phyloP scores from a whole-genome alignment of 2,888 invertebrate species.

The Lasioglossum malachurum region DNA sequence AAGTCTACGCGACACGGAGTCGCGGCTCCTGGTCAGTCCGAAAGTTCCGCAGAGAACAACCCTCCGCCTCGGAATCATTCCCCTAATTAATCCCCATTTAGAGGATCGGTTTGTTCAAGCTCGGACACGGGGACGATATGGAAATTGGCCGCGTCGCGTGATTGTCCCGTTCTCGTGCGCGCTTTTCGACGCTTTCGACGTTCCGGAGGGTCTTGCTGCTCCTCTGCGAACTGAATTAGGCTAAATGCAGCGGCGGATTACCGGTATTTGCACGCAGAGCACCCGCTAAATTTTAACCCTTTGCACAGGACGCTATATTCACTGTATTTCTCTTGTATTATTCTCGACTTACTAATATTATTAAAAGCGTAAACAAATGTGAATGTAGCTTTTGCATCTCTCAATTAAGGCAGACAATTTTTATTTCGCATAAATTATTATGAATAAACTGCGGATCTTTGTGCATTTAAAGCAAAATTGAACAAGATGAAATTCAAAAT shows the following conservation, averaged over 20 bases:
- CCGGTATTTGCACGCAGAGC: background rate
- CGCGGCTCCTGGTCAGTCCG: constrained; percentile 8
- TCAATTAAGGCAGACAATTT: no score
- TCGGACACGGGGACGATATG: constrained; percentile 61
- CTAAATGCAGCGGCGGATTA: background rate
- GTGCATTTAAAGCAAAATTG: no score
- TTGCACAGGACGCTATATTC: background rate
- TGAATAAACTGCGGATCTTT: no score
- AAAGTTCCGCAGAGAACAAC: constrained; percentile 26
- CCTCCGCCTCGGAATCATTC: constrained; percentile 74
- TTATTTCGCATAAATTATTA: no score
- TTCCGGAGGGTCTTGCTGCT: background rate
- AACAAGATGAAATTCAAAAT: no score
- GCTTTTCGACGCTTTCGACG: background rate
- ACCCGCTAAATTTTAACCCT: background rate
- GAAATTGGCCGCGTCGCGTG: constrained; percentile 66
- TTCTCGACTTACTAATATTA: no score
- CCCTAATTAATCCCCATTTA: constrained; percentile 81
- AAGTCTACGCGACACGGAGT: constrained; percentile 15
- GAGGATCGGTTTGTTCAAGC: constrained; percentile 78
- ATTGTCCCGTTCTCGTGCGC: constrained; percentile 13
- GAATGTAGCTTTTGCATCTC: no score
- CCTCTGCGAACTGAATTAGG: background rate
- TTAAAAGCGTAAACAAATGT: no score
- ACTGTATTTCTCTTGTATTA: no score